Evolutionary conservation across 2,797 vertebrate species (phyloP).

Genomic region (Onychomys torridus): DNA sequence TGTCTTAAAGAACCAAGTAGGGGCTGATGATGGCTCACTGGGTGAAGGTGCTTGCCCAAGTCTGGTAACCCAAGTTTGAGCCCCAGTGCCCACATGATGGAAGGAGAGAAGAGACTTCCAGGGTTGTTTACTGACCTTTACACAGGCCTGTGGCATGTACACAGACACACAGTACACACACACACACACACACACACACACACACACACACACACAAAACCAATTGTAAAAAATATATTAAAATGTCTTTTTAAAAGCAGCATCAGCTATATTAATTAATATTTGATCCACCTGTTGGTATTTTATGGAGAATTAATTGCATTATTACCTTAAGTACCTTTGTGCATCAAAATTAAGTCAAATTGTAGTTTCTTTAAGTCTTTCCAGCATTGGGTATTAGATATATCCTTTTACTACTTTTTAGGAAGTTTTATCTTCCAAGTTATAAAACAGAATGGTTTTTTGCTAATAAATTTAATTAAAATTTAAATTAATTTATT

Average conservation of each 20-base stretch:
- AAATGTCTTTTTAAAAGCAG: neutral
- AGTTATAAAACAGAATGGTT: constrained; percentile 23
- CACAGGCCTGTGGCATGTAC: neutral
- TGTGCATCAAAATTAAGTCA: constrained; percentile 31
- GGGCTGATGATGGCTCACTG: neutral
- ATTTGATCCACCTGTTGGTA: neutral
- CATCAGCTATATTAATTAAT: neutral
- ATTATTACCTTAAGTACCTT: constrained; percentile 30
- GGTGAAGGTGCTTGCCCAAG: neutral
- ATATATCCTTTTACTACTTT: constrained; percentile 5
- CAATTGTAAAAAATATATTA: neutral
- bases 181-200: too few species aligned
- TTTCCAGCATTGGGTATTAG: neutral
- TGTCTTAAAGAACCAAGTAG: neutral
- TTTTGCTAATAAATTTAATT: neutral
- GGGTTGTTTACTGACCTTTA: neutral
- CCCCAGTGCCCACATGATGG: neutral
- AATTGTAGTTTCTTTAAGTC: neutral
- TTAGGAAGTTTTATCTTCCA: constrained; percentile 26
- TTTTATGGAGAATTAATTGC: constrained; percentile 30
- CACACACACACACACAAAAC: neutral
- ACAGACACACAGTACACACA: neutral
- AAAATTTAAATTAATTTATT: neutral
- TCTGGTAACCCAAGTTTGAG: neutral
- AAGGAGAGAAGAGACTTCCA: neutral